Evolutionary conservation across 2,888 invertebrate genomes (phyloP).

Genomic region (Drosophila vallismaia): DNA sequence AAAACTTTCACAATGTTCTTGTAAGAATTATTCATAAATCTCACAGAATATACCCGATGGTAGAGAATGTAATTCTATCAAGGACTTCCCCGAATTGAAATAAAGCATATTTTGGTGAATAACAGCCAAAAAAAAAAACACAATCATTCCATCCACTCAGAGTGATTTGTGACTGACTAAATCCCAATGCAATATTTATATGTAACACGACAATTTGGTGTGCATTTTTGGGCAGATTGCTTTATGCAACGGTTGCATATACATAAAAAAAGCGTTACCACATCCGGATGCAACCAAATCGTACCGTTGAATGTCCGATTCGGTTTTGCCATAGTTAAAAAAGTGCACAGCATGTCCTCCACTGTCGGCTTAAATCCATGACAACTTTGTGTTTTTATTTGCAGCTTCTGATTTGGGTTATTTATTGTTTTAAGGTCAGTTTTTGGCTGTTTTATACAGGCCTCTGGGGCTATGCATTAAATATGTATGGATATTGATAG

Average conservation of each 20-base stretch:
- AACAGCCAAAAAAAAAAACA: background rate
- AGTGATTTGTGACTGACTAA: conserved; percentile 24
- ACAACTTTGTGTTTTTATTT: conserved; percentile 21
- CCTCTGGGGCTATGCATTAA: conserved; percentile 44
- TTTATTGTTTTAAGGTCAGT: conserved; percentile 20
- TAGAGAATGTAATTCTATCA: background rate
- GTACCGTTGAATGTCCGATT: conserved; percentile 29
- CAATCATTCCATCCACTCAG: conserved; percentile 12
- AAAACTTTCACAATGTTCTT: conserved; percentile 24
- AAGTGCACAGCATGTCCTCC: conserved; percentile 15
- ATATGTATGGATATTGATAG: conserved; percentile 54
- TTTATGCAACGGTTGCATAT: conserved; percentile 49
- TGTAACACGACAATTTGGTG: conserved; percentile 50
- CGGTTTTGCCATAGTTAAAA: conserved; percentile 15
- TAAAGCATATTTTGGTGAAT: conserved; percentile 11
- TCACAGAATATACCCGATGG: background rate
- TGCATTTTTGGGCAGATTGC: conserved; percentile 61
- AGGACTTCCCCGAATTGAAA: background rate
- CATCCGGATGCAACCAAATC: conserved; percentile 56
- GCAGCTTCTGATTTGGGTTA: conserved; percentile 27
- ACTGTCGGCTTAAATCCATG: conserved; percentile 18
- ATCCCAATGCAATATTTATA: conserved; percentile 55
- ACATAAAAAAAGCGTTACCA: conserved; percentile 35
- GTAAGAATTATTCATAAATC: conserved; percentile 6
- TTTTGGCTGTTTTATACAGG: conserved; percentile 7